phyloP scores from a whole-genome alignment of 1,140 invertebrate genomes.

The Chelonus insularis region DNA sequence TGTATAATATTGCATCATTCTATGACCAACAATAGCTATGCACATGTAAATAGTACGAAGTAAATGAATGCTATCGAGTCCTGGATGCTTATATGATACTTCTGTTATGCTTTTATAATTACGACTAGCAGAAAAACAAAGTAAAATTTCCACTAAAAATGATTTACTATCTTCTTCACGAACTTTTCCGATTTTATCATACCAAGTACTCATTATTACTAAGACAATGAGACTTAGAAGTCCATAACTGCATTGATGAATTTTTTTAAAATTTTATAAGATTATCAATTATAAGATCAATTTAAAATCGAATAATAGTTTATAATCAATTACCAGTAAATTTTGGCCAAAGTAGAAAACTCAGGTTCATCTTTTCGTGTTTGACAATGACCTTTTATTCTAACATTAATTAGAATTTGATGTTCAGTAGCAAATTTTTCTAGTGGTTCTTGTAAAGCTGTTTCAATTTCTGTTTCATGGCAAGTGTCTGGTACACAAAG shows the following conservation, averaged over 20 bases:
- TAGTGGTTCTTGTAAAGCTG: constrained; percentile 30
- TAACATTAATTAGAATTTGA: constrained; percentile 31
- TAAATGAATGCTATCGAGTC: constrained; percentile 39
- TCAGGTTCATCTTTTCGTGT: constrained; percentile 29
- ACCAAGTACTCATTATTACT: constrained; percentile 36
- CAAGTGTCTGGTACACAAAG: constrained; percentile 51
- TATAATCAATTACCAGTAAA: constrained; percentile 31
- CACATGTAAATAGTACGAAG: constrained; percentile 36
- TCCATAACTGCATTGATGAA: constrained; percentile 25
- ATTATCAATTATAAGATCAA: no score
- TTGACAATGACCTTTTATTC: constrained; percentile 37
- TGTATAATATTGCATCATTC: constrained; percentile 36
- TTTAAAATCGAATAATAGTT: no score
- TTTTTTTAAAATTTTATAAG: no score
- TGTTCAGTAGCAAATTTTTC: constrained; percentile 26
- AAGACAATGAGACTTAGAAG: constrained; percentile 29
- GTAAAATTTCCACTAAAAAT: constrained; percentile 29
- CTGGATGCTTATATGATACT: constrained; percentile 32
- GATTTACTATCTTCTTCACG: constrained; percentile 22
- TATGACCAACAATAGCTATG: constrained; percentile 36
- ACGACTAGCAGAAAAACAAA: constrained; percentile 48
- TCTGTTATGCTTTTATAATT: constrained; percentile 36
- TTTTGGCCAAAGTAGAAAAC: constrained; percentile 22
- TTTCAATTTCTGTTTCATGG: constrained; percentile 35
- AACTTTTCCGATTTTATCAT: constrained; percentile 31